Percentiles rank a stretch among this genome's conserved stretches.
Conservation (phyloP, 2,113 vertebrate species). For the Mungos mungo region DNA sequence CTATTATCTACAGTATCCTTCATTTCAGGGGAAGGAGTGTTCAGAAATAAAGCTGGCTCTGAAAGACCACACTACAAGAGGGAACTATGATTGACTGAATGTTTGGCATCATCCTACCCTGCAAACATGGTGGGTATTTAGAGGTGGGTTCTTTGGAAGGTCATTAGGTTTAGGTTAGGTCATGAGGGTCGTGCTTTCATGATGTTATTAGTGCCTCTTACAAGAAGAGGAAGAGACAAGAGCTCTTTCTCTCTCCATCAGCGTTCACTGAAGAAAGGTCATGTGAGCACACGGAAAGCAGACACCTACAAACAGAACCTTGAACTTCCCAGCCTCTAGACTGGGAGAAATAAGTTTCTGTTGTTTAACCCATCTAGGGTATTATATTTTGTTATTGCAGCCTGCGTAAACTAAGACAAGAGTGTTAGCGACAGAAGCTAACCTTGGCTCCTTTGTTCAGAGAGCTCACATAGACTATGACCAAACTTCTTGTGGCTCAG, state of each 20-base stretch:
- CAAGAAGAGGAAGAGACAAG: not conserved
- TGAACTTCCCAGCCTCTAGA: not conserved
- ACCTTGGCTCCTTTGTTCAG: not conserved
- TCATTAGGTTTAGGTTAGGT: not conserved
- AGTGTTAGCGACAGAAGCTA: not conserved
- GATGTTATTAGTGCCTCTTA: not conserved
- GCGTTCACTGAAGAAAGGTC: not conserved
- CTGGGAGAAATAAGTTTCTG: not conserved
- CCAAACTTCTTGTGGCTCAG: not conserved
- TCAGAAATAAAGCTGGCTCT: not conserved
- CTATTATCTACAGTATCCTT: not conserved
- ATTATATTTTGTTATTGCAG: not conserved
- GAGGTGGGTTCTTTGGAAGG: not conserved
- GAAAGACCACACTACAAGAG: not conserved
- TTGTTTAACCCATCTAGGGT: not conserved
- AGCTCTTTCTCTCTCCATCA: not conserved
- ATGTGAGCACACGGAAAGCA: not conserved
- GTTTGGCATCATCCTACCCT: not conserved
- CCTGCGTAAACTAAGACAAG: not conserved
- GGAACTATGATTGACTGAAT: not conserved
- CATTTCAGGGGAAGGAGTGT: not conserved
- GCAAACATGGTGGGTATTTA: not conserved
- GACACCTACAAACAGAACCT: not conserved
- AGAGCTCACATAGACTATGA: not conserved
- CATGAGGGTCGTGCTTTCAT: too few relatives aligned